A percentile compares a stretch with the other conserved stretches of the same genome.
phyloP scores from a whole-genome alignment of 2,888 invertebrate species.

The Lasioglossum leucozonium region DNA sequence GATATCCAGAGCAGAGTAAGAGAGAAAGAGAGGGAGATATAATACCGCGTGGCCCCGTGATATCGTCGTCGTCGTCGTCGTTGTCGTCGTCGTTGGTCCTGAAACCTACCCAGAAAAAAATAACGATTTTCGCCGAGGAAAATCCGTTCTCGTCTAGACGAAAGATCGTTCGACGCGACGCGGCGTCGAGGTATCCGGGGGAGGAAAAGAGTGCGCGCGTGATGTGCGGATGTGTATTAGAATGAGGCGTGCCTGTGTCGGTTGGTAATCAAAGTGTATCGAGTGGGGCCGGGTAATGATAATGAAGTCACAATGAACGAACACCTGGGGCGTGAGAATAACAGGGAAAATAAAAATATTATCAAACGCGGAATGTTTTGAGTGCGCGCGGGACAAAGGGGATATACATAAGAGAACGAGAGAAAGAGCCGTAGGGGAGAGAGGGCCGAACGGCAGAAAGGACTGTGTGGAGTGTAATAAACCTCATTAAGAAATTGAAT shows the following conservation, averaged over 20 bases:
- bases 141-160: slow-evolving; percentile 36
- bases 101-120: background rate
- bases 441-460: slow-evolving; percentile 38
- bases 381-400: slow-evolving; percentile 56
- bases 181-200: background rate
- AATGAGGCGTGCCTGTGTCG: background rate
- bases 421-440: slow-evolving; percentile 24
- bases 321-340: slow-evolving; percentile 57
- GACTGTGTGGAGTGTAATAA: slow-evolving; percentile 61
- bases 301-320: slow-evolving; percentile 58
- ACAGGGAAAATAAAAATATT: slow-evolving; percentile 58
- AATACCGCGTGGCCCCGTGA: background rate
- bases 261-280: slow-evolving; percentile 32
- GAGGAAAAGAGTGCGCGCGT: background rate
- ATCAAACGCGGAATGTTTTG: slow-evolving; percentile 55
- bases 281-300: slow-evolving; percentile 46
- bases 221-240: no score
- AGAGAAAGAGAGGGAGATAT: background rate
- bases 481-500: slow-evolving; percentile 69
- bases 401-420: slow-evolving; percentile 25
- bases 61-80: background rate
- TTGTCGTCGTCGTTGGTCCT: background rate
- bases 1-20: background rate
- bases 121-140: background rate
- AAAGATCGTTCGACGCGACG: background rate